Conservation (phyloP, 2,113 vertebrate genomes). For the Osmerus mordax region DNA sequence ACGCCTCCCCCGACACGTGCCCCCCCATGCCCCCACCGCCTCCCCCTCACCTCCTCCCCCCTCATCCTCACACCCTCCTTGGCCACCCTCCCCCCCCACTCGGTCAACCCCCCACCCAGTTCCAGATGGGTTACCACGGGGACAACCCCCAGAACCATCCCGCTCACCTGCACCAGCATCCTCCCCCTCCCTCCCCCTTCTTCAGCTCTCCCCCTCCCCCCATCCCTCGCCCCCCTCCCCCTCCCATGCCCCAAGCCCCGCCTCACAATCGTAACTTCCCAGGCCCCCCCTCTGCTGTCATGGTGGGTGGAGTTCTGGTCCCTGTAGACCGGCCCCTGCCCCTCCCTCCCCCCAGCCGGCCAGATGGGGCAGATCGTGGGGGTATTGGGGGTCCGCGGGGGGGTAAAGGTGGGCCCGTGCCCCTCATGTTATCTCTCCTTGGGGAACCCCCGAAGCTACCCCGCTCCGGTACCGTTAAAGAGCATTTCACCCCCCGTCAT, state of each 20-base stretch:
- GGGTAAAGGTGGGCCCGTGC: conserved; percentile 46
- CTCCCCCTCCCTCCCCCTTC: conserved; percentile 54
- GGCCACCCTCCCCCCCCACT: conserved; percentile 43
- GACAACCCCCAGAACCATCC: conserved; percentile 59
- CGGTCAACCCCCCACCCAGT: conserved; percentile 58
- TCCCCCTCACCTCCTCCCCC: conserved; percentile 65
- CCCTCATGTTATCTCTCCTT: conserved; percentile 61
- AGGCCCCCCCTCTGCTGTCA: conserved; percentile 60
- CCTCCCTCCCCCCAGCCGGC: conserved; percentile 49
- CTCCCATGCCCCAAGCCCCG: conserved; percentile 56
- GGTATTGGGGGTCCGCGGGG: conserved; percentile 40
- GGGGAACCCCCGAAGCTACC: conserved; percentile 68
- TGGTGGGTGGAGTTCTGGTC: conserved; percentile 73
- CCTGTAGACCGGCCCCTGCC: conserved; percentile 61
- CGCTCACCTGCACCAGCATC: conserved; percentile 53
- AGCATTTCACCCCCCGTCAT: conserved; percentile 75
- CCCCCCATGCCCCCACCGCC: conserved; percentile 45
- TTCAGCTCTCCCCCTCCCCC: conserved; percentile 51
- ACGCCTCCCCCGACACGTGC: conserved; percentile 46
- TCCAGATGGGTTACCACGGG: conserved; percentile 60
- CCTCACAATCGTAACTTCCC: conserved; percentile 43
- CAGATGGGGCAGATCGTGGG: conserved; percentile 52
- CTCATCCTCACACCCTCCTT: conserved; percentile 47
- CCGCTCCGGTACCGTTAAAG: conserved; percentile 82
- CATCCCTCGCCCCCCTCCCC: conserved; percentile 57